phyloP scores from a whole-genome alignment of 2,888 invertebrate species.

The Cetonia aurata region DNA sequence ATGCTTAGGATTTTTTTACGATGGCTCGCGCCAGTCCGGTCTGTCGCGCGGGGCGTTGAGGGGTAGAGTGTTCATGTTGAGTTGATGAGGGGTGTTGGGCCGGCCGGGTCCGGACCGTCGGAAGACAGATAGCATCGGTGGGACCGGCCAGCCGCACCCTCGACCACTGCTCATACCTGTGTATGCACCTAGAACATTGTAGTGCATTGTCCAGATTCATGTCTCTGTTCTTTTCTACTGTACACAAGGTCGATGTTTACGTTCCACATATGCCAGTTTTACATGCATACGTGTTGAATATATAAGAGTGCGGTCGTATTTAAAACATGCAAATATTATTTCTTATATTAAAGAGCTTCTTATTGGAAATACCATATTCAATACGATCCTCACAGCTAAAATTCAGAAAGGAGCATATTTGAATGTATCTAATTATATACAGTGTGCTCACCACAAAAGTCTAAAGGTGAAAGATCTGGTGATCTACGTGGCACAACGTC shows the following conservation, averaged over 20 bases:
- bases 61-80: conserved; percentile 43
- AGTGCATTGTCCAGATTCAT: conserved; percentile 56
- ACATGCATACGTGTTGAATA: neutral
- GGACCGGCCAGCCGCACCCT: conserved; percentile 61
- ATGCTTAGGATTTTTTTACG: conserved; percentile 58
- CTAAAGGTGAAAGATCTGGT: no score
- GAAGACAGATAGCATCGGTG: conserved; percentile 61
- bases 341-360: no score
- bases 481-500: no score
- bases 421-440: no score
- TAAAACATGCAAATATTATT: no score
- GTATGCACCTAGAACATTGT: conserved; percentile 55
- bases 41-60: conserved; percentile 36
- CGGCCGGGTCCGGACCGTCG: conserved; percentile 55
- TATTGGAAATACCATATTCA: no score
- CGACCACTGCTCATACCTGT: conserved; percentile 55
- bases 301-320: no score
- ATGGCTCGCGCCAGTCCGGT: conserved; percentile 57
- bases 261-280: conserved; percentile 13
- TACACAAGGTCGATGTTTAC: conserved; percentile 35
- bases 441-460: no score
- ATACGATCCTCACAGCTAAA: no score
- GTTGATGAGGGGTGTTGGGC: conserved; percentile 58
- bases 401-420: no score
- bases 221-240: conserved; percentile 53